Conservation (phyloP, 2,113 vertebrate genomes). For the Anarhynchus alexandrinus region DNA sequence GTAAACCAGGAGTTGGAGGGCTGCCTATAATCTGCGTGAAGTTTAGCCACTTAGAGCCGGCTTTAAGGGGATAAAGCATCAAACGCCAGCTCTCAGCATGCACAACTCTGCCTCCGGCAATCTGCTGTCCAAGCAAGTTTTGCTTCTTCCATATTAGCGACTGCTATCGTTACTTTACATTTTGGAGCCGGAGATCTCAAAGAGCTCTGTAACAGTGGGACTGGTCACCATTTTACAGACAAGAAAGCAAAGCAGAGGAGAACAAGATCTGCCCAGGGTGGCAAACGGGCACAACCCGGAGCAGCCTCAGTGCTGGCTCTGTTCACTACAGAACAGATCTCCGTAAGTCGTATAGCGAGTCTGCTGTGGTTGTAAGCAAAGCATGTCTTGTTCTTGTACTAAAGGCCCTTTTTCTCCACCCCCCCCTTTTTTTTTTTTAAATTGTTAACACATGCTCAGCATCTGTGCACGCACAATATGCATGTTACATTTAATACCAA, state of each 20-base stretch:
- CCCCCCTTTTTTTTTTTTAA: background rate
- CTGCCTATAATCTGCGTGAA: background rate
- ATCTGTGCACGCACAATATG: background rate
- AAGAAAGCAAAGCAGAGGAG: background rate
- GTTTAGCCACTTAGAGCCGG: background rate
- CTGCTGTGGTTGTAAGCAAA: background rate
- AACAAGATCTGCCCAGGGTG: background rate
- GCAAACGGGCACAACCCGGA: background rate
- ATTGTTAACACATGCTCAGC: slow-evolving; percentile 3
- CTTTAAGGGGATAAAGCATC: background rate
- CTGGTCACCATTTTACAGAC: background rate
- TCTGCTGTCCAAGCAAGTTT: background rate
- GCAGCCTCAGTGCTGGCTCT: background rate
- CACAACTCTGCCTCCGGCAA: background rate
- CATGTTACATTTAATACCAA: background rate
- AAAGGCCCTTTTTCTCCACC: background rate
- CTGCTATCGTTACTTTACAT: background rate
- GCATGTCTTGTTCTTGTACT: background rate
- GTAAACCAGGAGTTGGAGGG: background rate
- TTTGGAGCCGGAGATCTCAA: background rate
- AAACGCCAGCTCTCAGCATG: background rate
- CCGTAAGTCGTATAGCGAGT: rapidly evolving
- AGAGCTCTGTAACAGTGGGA: background rate
- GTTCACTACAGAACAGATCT: background rate
- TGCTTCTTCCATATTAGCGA: background rate